Percentiles rank a stretch among this genome's conserved stretches.
These are phyloP conservation scores for Sebastes fasciatus DNA, from an alignment of 2,113 vertebrate genomes.

Conservation along the genomic window DNA sequence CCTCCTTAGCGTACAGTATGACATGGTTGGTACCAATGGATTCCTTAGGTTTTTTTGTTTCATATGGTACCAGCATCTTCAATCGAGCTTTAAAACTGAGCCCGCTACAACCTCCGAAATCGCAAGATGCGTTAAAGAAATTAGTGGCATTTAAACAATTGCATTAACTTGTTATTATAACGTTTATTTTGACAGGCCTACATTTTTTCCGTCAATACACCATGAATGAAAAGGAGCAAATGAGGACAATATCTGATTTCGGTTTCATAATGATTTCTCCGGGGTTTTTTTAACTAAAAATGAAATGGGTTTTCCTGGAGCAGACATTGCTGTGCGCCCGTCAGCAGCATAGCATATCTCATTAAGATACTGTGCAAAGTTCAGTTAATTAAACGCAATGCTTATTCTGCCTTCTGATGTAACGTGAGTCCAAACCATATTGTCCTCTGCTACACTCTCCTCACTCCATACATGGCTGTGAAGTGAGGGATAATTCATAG, in stretches of 20 bases:
- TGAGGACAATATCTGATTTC: not conserved
- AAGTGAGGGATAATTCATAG: not conserved
- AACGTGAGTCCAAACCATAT: constrained; percentile 23
- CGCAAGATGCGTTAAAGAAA: no score
- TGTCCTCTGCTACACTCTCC: constrained; percentile 8
- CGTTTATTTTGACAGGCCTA: no score
- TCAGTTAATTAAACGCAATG: constrained; percentile 15
- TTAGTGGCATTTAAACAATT: no score
- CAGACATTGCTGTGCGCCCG: not conserved
- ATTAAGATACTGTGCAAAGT: not conserved
- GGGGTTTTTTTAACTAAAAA: not conserved
- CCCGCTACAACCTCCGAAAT: no score
- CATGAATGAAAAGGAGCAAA: not conserved
- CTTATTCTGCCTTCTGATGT: constrained; percentile 12
- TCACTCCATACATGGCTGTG: constrained; percentile 1
- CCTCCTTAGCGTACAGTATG: no score
- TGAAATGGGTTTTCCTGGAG: not conserved
- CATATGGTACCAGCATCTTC: no score
- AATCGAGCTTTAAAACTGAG: no score
- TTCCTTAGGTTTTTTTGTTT: no score
- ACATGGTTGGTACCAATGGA: no score
- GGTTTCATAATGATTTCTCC: not conserved
- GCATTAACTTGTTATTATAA: no score
- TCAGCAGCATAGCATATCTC: constrained; percentile 15
- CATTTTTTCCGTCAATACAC: not conserved